Evolutionary conservation across 2,888 invertebrate genomes (phyloP), one percentile per base, ranked within the genome.

Genomic region (Cataglyphis albicans): DNA sequence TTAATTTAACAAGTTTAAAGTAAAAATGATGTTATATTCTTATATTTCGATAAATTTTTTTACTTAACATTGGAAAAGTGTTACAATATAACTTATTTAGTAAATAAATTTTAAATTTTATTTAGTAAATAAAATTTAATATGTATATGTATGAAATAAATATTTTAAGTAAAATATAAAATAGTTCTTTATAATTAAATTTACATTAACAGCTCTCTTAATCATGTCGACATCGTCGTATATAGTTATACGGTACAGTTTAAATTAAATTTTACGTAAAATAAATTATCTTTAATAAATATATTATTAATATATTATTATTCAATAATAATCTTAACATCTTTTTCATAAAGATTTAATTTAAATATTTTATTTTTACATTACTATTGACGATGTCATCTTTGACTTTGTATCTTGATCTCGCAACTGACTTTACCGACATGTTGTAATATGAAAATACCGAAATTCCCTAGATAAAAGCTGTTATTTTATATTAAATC

Each of bases 401-500:
- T 15, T 68, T 25, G 0, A 59, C 18, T 35, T 59, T 44, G 10
- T 25, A 29, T 2, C 48, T 48, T 48, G 18, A 78, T 44, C 25
- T 6, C 44, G 44, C 9, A 44, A 61, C 4, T 80, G 59, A 70
- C 44, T 25, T 80, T 80, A 80, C 44, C 70, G 59, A 61, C 59
- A 61, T 48, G 59, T 29, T 29, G 70, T 48, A 44, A 70, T 80
- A 80, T 18, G 15, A 55, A 21, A 44, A 44, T 21, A 68, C 25
- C 29, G 32, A 78, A 70, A 59, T 70, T 70, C 35, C 59, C 78
- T 70, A 80, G 59, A 57, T 29, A 21, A 44, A 29, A 48, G 21
- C 1, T 59, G 15, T 57, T 55, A 41, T 9, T 65, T 18, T 65
- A 15, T 55, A 3, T 38, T 35, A 32, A 32, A 32, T 32, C 32